These are phyloP conservation scores for Cacoxenus indagator DNA, from an alignment of 2,888 invertebrate species.

Conservation along the genomic window DNA sequence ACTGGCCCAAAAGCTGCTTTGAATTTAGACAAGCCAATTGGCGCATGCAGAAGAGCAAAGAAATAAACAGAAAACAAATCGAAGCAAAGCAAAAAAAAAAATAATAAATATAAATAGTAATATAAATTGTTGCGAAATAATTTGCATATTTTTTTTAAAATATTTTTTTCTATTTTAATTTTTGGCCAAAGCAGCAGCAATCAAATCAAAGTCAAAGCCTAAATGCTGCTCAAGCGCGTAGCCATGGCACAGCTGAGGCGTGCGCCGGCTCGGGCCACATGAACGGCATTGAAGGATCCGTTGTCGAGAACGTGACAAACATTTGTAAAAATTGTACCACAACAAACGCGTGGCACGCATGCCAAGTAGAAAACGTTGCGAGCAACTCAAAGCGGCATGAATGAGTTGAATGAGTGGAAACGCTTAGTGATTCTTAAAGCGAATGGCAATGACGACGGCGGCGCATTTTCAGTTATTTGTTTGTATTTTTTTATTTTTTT, in stretches of 20 bases:
- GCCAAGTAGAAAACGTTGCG: neutral
- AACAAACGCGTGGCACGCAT: neutral
- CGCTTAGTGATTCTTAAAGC: neutral
- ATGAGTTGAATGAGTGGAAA: neutral
- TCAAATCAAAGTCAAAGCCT: slow-evolving; percentile 10
- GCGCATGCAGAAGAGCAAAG: slow-evolving; percentile 15
- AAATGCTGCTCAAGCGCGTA: neutral
- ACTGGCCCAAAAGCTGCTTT: slow-evolving; percentile 52
- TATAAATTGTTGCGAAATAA: slow-evolving; percentile 57
- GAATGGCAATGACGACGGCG: neutral
- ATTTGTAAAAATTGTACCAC: slow-evolving; percentile 35
- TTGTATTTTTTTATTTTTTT: neutral
- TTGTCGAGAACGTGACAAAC: slow-evolving; percentile 48
- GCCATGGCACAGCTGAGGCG: neutral
- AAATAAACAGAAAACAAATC: slow-evolving; percentile 30
- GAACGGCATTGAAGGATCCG: neutral
- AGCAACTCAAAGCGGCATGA: neutral
- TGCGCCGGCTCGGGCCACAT: neutral
- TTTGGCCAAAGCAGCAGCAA: neutral
- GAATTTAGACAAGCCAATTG: slow-evolving; percentile 40
- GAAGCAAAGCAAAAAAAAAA: slow-evolving; percentile 18
- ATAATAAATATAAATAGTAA: slow-evolving; percentile 34
- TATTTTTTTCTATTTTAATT: neutral
- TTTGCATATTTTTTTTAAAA: neutral
- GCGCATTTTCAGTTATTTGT: no score